phyloP scores from a whole-genome alignment of 2,888 invertebrate species.

The Diogma glabrata region DNA sequence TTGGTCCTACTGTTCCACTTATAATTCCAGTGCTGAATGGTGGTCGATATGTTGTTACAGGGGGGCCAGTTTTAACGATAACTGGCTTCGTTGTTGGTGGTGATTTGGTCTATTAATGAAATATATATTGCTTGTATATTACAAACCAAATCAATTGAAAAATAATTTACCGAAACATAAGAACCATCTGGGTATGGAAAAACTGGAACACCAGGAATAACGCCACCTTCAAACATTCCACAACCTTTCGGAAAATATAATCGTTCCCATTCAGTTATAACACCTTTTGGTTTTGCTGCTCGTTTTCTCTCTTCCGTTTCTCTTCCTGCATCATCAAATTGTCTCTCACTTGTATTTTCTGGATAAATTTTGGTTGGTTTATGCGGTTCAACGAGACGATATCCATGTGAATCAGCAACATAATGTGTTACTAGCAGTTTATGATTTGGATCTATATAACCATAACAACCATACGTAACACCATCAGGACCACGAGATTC shows the following conservation, averaged over 20 bases:
- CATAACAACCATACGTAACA: conserved; percentile 70
- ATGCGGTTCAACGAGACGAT: conserved; percentile 57
- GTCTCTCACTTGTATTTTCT: conserved; percentile 14
- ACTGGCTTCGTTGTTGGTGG: no score
- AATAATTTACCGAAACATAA: conserved; percentile 35
- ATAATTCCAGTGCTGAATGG: neutral
- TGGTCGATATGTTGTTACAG: neutral
- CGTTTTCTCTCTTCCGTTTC: conserved; percentile 11
- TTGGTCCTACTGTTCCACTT: conserved; percentile 15
- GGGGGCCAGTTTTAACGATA: neutral
- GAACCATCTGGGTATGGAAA: conserved; percentile 32
- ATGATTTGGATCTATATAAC: conserved; percentile 57
- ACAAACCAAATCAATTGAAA: conserved; percentile 22
- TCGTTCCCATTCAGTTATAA: conserved; percentile 51
- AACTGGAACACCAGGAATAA: conserved; percentile 28
- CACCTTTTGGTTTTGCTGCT: conserved; percentile 35
- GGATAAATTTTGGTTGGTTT: conserved; percentile 50
- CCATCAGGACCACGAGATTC: conserved; percentile 64
- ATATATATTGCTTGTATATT: neutral
- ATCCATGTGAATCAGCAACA: conserved; percentile 66
- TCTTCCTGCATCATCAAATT: conserved; percentile 4
- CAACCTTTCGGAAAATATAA: conserved; percentile 64
- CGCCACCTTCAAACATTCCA: conserved; percentile 40
- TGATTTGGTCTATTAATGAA: neutral
- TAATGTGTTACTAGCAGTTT: conserved; percentile 59